These are phyloP conservation scores for Drosophila nannoptera DNA, from an alignment of 1,140 invertebrate genomes.

Conservation along the genomic window DNA sequence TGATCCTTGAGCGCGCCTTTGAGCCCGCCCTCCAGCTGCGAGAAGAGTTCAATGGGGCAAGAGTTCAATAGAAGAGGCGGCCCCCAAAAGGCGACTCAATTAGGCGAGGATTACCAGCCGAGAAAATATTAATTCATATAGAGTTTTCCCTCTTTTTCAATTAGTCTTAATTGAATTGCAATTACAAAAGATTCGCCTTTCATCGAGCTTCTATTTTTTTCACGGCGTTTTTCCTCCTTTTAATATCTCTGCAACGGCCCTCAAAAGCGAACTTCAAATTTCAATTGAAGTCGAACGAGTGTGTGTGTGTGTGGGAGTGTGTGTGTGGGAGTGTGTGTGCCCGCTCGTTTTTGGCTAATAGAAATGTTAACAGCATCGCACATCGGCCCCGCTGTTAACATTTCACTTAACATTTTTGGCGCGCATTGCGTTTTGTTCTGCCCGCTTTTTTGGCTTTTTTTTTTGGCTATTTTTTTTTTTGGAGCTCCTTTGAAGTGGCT, in stretches of 20 bases:
- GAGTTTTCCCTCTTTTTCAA: too few species aligned
- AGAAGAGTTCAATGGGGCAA: too few species aligned
- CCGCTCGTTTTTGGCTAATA: conserved; percentile 43
- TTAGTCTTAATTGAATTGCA: too few species aligned
- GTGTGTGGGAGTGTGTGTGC: neutral
- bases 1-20: conserved; percentile 29
- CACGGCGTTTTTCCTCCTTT: too few species aligned
- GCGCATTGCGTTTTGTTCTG: conserved; percentile 36
- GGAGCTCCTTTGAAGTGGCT: conserved; percentile 69
- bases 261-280: neutral
- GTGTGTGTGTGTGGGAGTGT: too few species aligned
- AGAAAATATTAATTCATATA: too few species aligned
- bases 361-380: conserved; percentile 55
- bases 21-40: conserved; percentile 11
- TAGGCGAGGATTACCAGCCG: too few species aligned
- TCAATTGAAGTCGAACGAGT: conserved; percentile 27
- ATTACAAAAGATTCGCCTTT: too few species aligned
- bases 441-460: conserved; percentile 3
- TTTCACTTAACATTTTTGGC: conserved; percentile 75
- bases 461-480: conserved; percentile 20
- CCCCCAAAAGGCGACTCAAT: too few species aligned
- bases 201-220: neutral
- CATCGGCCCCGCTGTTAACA: conserved; percentile 55
- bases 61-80: neutral
- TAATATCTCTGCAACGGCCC: too few species aligned